phyloP scores from a whole-genome alignment of 2,888 invertebrate species.

The Scaptomyza reducta region DNA sequence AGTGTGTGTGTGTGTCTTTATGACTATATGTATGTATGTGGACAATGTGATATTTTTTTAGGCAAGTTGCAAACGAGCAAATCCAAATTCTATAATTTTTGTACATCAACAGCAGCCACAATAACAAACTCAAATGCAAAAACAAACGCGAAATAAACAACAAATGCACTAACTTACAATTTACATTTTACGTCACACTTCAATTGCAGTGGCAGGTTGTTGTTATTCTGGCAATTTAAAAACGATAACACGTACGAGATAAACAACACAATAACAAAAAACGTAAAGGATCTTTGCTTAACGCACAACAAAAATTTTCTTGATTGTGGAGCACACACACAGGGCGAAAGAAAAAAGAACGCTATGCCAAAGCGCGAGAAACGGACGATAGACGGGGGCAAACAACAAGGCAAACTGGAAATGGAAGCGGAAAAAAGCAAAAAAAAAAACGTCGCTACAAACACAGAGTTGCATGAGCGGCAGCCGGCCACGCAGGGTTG shows the following conservation, averaged over 20 bases:
- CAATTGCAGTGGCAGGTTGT: slow-evolving; percentile 59
- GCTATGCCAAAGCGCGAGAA: slow-evolving; percentile 67
- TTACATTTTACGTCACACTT: slow-evolving; percentile 69
- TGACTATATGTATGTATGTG: slow-evolving; percentile 38
- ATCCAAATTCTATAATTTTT: slow-evolving; percentile 36
- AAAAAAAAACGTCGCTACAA: slow-evolving; percentile 67
- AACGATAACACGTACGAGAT: slow-evolving; percentile 42
- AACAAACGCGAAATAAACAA: slow-evolving; percentile 23
- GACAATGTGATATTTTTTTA: slow-evolving; percentile 58
- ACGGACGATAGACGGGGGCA: slow-evolving; percentile 66
- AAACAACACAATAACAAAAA: slow-evolving; percentile 47
- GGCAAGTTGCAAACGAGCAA: slow-evolving; percentile 28
- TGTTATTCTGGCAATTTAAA: slow-evolving; percentile 44
- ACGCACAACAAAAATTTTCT: slow-evolving; percentile 52
- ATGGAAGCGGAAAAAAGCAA: slow-evolving; percentile 75
- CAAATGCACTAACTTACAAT: slow-evolving; percentile 61
- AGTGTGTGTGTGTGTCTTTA: slow-evolving; percentile 37
- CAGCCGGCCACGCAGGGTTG: slow-evolving; percentile 72
- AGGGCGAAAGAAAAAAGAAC: slow-evolving; percentile 66
- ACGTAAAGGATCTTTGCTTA: slow-evolving; percentile 40
- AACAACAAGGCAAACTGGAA: slow-evolving; percentile 74
- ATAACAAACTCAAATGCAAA: slow-evolving; percentile 35
- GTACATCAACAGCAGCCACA: slow-evolving; percentile 27
- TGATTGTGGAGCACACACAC: slow-evolving; percentile 52
- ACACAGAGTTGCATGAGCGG: slow-evolving; percentile 70